Base-by-base conservation (phyloP, 1,140 invertebrate genomes). In the Zaprionus kolodkinae region DNA sequence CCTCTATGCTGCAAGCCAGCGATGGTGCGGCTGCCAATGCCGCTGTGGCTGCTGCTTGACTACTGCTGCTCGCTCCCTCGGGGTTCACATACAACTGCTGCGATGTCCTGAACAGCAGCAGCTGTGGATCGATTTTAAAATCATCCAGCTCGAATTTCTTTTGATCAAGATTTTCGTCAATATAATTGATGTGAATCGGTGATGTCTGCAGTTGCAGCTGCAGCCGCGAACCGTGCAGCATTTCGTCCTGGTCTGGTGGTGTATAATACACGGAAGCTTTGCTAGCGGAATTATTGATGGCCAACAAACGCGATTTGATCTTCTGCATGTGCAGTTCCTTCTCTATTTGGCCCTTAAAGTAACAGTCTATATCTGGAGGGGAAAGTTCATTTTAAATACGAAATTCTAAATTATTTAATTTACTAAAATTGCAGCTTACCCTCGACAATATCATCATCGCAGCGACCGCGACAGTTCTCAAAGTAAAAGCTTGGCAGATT, bases 401-500 rank as follows among this genome's bases (percentile, higher is more conserved):
- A 35, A 1, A 6, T 35, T 35, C 33, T n/a, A 6, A 35, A 35
- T 35, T 35, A 6, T 35, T 2, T 6, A 3, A 27, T 27, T 4
- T 35, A 35, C 33, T 9, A 35, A 35, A 35, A 12, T 12, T 7
- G 12, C 27, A n/a, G 12, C 38, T 63, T 93, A 92, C 92, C 91
- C 80, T 92, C 94, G 69, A 95, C 94, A 25, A 95, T 94, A 60
- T 94, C 93, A 1, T 95, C 94, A 76, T 97, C 96, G 85, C 96
- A 96, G 10, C 97, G 97, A 71, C 96, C 96, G 43, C 97, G 95
- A 89, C 97, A 98, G 91, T 98, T 98, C 92, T 99, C 98, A 75
- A 99, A 96, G 93, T 99, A 97, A 9, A 98, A 93, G 83, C 95
- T 97, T n/a, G 98, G 98, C 77, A 99, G 93, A 90, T 98, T 98